These are phyloP conservation scores for Apamea anceps DNA, from an alignment of 2,888 invertebrate genomes.

Conservation along the genomic window DNA sequence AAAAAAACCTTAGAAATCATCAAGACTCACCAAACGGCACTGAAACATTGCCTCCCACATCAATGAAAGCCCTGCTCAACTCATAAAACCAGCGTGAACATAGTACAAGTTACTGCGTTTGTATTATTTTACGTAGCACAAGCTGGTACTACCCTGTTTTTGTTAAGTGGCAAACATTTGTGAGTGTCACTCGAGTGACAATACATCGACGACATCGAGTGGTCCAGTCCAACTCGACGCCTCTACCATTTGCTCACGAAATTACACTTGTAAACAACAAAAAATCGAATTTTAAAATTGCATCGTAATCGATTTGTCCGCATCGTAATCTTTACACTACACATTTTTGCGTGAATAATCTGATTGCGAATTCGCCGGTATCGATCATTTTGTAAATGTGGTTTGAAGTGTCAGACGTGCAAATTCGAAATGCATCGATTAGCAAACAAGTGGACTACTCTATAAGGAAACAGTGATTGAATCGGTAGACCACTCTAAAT, in stretches of 20 bases:
- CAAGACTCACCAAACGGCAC: not conserved
- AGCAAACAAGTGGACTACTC: slow-evolving; percentile 49
- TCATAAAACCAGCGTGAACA: slow-evolving; percentile 15
- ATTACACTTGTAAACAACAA: slow-evolving; percentile 33
- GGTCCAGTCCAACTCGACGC: slow-evolving; percentile 71
- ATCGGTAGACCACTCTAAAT: slow-evolving; percentile 48
- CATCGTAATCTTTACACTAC: slow-evolving; percentile 35
- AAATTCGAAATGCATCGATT: slow-evolving; percentile 60
- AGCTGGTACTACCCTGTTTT: slow-evolving; percentile 69
- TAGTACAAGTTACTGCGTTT: slow-evolving; percentile 49
- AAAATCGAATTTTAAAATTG: slow-evolving; percentile 41
- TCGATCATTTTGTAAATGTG: slow-evolving; percentile 45
- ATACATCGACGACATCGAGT: slow-evolving; percentile 81
- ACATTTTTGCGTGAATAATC: slow-evolving; percentile 51
- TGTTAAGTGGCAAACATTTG: slow-evolving; percentile 84
- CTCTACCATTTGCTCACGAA: slow-evolving; percentile 72
- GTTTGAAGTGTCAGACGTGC: slow-evolving; percentile 47
- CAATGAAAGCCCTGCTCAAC: not conserved
- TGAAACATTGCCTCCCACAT: not conserved
- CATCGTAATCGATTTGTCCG: slow-evolving; percentile 44
- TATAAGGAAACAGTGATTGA: slow-evolving; percentile 56
- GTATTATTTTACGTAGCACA: slow-evolving; percentile 52
- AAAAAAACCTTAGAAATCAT: not conserved
- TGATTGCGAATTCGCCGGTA: slow-evolving; percentile 41
- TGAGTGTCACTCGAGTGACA: slow-evolving; percentile 84